These are phyloP conservation scores for Anneissia japonica DNA, from an alignment of 35 echinoderm and acorn worm species.

Conservation along the genomic window DNA sequence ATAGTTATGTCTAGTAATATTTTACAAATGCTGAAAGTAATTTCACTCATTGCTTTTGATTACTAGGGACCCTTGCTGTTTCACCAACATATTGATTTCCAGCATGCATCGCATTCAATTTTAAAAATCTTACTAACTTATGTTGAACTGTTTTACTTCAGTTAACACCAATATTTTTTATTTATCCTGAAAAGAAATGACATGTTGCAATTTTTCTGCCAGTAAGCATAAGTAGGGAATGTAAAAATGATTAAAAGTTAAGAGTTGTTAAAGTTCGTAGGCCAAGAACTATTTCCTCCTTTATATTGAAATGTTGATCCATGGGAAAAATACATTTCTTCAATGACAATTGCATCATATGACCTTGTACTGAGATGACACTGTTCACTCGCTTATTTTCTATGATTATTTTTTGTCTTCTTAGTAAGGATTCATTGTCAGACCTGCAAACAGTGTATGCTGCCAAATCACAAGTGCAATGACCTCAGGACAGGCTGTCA, in stretches of 20 bases:
- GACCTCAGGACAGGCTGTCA: conserved; percentile 57
- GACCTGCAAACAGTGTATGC: conserved; percentile 60
- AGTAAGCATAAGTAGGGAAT: background rate
- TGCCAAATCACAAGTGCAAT: conserved; percentile 63
- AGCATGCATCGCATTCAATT: too few species aligned
- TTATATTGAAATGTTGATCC: background rate
- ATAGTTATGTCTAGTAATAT: too few species aligned
- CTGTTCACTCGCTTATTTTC: background rate
- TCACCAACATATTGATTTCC: too few species aligned
- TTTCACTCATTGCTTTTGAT: too few species aligned
- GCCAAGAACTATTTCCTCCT: background rate
- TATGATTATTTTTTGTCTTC: conserved; percentile 17
- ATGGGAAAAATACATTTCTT: background rate
- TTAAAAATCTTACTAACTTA: too few species aligned
- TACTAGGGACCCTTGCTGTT: too few species aligned
- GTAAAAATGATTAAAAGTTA: background rate
- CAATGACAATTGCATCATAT: background rate
- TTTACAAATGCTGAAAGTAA: too few species aligned
- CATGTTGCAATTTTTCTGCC: too few species aligned
- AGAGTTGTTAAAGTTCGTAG: background rate
- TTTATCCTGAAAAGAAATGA: too few species aligned
- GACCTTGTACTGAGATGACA: background rate
- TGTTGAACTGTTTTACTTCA: too few species aligned
- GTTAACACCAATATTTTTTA: too few species aligned
- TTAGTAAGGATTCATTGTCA: conserved; percentile 65